A percentile compares a stretch with the other conserved stretches of the same genome.
Conservation (phyloP, 2,113 vertebrate species). For the Neolamprologus tretocephalus region DNA sequence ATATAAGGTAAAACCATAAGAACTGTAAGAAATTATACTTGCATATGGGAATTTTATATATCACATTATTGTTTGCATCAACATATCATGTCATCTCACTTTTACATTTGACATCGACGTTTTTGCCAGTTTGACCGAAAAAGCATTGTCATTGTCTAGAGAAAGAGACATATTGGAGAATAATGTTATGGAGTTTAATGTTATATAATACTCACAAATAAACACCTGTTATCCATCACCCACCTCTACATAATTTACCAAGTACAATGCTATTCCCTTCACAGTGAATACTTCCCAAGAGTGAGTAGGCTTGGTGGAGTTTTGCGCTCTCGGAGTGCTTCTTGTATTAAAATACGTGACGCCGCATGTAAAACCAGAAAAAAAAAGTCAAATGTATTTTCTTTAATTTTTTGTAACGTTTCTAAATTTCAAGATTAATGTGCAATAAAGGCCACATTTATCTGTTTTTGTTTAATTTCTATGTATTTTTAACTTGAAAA, state of each 20-base stretch:
- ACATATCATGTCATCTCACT: background rate
- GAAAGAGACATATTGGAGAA: background rate
- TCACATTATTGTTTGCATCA: background rate
- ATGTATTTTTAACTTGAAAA: background rate
- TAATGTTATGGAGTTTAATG: background rate
- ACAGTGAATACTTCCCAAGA: background rate
- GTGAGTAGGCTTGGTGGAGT: background rate
- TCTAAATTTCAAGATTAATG: background rate
- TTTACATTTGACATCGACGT: background rate
- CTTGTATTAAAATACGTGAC: background rate
- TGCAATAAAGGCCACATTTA: background rate
- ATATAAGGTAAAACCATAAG: background rate
- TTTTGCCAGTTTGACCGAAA: background rate
- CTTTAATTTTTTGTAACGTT: background rate
- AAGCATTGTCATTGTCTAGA: background rate
- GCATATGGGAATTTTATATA: background rate
- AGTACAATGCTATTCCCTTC: background rate
- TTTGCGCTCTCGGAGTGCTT: background rate
- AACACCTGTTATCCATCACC: background rate
- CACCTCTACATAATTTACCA: background rate
- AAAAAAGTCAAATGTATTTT: background rate
- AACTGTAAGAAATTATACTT: background rate
- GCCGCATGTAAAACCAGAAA: background rate
- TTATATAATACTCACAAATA: background rate
- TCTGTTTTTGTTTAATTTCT: background rate